Base-by-base conservation (phyloP, 2,797 vertebrate species). In the Pteronotus mesoamericanus region DNA sequence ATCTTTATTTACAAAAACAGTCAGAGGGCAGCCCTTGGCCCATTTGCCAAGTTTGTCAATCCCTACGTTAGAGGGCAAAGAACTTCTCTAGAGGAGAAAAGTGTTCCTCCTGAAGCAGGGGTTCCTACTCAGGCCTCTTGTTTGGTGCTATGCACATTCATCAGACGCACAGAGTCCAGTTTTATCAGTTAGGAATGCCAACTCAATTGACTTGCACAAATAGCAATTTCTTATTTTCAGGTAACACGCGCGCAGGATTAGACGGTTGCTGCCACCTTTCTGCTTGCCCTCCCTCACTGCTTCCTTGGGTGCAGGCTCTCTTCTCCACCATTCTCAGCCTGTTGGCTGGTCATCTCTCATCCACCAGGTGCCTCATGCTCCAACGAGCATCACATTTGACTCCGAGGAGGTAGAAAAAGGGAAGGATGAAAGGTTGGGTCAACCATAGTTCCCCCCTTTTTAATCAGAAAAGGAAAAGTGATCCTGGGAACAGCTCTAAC, bases 1-100 rank as follows among this genome's bases (percentile, higher is more conserved):
- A 92, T 78, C 44, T 86, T 94, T 87, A 94, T 59, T 92, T 82
- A 64, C 37, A 85, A 89, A 89, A 95, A 72, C 19, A 87, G 42
- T 24, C 46, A 74, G 18, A 53, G 16, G 39, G 9, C 51, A 24
- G 4, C 69, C 53, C 6, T 29, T 55, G 16, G 19, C 21, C 42
- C 37, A 10, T 34, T 8, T 42, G 69, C 42, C 15, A 69, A 82
- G 16, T 57, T 78, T 82, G 29, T 18, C 51, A 71, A 66, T 18
- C 24, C 21, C 26, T 88, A 34, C 12, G 19, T 55, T 29, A 69
- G 6, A 71, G 39, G 66, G 14, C 32, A 75, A 18, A 55, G 59
- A 9, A 53, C n/a, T 87, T 89, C 42, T 89, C 32, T 48, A 34
- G 22, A 59, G 24, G 14, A 78, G 16, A 89, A 88, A 26, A 9